These are phyloP conservation scores for Pangasianodon gigas DNA, from an alignment of 2,113 vertebrate genomes.

Conservation along the genomic window DNA sequence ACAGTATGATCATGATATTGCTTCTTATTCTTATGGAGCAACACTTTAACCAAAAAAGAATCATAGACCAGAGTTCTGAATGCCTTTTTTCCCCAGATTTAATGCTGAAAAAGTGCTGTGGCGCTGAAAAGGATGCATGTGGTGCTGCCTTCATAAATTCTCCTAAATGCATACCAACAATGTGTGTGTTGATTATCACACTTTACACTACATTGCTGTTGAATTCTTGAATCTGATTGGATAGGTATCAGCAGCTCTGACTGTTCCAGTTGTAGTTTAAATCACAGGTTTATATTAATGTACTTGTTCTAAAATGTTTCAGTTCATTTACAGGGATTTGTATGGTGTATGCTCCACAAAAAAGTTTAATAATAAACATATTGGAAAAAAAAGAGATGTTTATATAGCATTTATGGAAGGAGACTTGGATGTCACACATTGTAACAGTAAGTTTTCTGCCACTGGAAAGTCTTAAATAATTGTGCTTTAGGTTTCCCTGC, in stretches of 20 bases:
- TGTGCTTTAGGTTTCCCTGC: not conserved
- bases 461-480: not conserved
- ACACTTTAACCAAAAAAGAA: not conserved
- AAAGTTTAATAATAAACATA: not conserved
- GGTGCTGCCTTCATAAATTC: not conserved
- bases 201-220: not conserved
- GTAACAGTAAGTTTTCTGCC: not conserved
- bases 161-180: not conserved
- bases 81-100: not conserved
- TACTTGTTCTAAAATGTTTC: not conserved
- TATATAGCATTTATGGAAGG: not conserved
- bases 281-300: not conserved
- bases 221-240: not conserved
- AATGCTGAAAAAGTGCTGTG: not conserved
- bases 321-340: not conserved
- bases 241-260: not conserved
- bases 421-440: not conserved
- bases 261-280: not conserved
- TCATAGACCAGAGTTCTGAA: not conserved
- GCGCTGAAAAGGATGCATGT: not conserved
- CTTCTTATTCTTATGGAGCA: not conserved
- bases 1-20: not conserved
- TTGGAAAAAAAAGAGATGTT: not conserved
- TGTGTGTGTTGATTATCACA: not conserved
- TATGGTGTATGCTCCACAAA: not conserved